Evolutionary conservation across 1,140 invertebrate genomes (phyloP).

Genomic region (Cotesia chilonis): DNA sequence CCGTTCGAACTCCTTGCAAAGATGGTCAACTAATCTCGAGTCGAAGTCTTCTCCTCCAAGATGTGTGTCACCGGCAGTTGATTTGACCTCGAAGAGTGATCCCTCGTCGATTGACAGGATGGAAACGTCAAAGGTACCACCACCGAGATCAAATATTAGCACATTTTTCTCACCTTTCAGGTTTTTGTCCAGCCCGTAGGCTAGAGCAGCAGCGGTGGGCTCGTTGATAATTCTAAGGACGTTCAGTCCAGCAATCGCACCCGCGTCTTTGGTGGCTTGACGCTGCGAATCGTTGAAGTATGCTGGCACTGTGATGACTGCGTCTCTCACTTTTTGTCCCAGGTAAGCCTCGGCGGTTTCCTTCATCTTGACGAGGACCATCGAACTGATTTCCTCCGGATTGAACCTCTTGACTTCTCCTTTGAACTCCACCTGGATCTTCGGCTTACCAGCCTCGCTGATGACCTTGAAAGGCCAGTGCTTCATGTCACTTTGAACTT

Average conservation of each 20-base stretch:
- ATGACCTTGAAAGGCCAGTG: slow-evolving; percentile 76
- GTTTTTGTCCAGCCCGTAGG: slow-evolving; percentile 81
- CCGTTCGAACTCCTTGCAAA: slow-evolving; percentile 69
- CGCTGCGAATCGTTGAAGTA: slow-evolving; percentile 79
- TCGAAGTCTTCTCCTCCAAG: slow-evolving; percentile 87
- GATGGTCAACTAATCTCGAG: slow-evolving; percentile 80
- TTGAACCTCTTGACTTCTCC: slow-evolving; percentile 78
- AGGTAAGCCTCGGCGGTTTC: slow-evolving; percentile 71
- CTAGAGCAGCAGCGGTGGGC: slow-evolving; percentile 78
- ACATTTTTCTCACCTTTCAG: slow-evolving; percentile 79
- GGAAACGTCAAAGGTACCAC: slow-evolving; percentile 86
- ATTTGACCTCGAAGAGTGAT: slow-evolving; percentile 79
- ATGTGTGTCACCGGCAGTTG: slow-evolving; percentile 81
- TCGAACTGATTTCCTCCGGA: slow-evolving; percentile 82
- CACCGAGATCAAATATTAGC: slow-evolving; percentile 79
- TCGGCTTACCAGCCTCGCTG: slow-evolving; percentile 70
- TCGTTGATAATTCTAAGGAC: slow-evolving; percentile 87
- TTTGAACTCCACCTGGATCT: slow-evolving; percentile 76
- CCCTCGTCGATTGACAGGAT: slow-evolving; percentile 88
- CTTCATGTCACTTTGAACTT: slow-evolving; percentile 74
- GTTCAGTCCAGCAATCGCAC: slow-evolving; percentile 73
- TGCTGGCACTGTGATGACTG: slow-evolving; percentile 72
- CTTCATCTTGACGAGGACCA: slow-evolving; percentile 85
- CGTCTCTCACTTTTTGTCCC: slow-evolving; percentile 61
- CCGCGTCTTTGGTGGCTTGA: slow-evolving; percentile 74